phyloP scores from a whole-genome alignment of 2,888 invertebrate species.

The Ectemnius continuus region DNA sequence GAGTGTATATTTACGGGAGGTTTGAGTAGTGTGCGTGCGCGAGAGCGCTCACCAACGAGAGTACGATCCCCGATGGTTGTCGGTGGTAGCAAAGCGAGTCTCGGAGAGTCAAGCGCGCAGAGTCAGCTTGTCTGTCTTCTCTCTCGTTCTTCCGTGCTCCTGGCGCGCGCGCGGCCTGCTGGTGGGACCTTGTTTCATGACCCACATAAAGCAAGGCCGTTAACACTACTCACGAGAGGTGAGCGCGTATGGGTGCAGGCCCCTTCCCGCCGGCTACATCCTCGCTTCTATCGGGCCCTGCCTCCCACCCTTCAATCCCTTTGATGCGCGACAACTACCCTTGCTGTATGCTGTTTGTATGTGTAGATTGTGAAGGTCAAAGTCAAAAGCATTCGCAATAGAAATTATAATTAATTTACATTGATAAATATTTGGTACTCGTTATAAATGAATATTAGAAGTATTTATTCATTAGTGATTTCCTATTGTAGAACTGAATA shows the following conservation, averaged over 20 bases:
- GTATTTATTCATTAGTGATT: too few species aligned
- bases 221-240: constrained; percentile 71
- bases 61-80: neutral
- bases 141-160: constrained; percentile 56
- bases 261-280: constrained; percentile 53
- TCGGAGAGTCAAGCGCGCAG: constrained; percentile 44
- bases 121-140: neutral
- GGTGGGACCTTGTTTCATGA: constrained; percentile 77
- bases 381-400: too few species aligned
- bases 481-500: too few species aligned
- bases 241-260: constrained; percentile 64
- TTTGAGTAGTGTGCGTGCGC: neutral
- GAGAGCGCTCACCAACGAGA: constrained; percentile 13
- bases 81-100: constrained; percentile 26
- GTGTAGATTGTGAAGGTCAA: neutral
- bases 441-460: too few species aligned
- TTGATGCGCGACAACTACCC: constrained; percentile 26
- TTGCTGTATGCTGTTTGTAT: constrained; percentile 26
- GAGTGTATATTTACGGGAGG: neutral
- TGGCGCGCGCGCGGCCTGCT: constrained; percentile 66
- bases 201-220: constrained; percentile 78
- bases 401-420: too few species aligned
- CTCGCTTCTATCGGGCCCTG: constrained; percentile 47
- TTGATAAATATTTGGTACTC: too few species aligned
- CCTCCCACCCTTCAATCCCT: constrained; percentile 12